Base-by-base conservation (phyloP, 2,113 vertebrate species). In the Urocolius indicus region DNA sequence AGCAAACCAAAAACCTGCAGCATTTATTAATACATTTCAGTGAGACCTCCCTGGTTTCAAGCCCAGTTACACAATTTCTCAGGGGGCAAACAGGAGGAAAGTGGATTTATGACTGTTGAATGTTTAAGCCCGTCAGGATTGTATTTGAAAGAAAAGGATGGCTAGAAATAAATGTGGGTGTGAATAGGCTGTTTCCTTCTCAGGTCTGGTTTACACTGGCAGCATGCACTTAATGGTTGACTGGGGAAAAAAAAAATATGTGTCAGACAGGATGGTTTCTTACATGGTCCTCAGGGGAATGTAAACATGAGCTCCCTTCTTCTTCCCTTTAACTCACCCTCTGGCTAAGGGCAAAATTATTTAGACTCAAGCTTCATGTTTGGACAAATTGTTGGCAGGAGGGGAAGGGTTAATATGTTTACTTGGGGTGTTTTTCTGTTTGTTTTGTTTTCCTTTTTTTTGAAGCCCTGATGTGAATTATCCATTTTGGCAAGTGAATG, bases 401-500 rank as follows among this genome's bases (percentile, higher is more conserved):
- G 62, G 30, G 36, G 74, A 96, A 95, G 95, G 89, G 93, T 97
- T 96, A 97, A 96, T 91, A 87, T 94, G 81, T 90, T 93, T 91
- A 91, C 73, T 84, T 81, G 68, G 55, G 65, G 26, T 88, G 43
- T 23, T 75, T 83, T 92, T 77, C 48, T 87, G 77, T 93, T 91
- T 90, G 93, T 95, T 95, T 97, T 82, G 54, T 90, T 90, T 80
- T 94, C 94, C 73, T 96, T 93, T 84, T 93, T 84, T 81, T 91
- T 96, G 46, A 87, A 92, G 43, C 78, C 84, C 90, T 94, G 95
- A 94, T 91, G 79, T 95, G 91, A 96, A 97, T 94, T 73, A 87
- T 92, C 94, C 72, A 5, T 94, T 94, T 97, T 97, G 97, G 96
- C 94, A 97, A 93, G 91, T 85, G 92, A 96, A 96, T 85, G 93